These are phyloP conservation scores for Antennarius maculatus DNA, from an alignment of 2,797 vertebrate genomes.

Conservation along the genomic window DNA sequence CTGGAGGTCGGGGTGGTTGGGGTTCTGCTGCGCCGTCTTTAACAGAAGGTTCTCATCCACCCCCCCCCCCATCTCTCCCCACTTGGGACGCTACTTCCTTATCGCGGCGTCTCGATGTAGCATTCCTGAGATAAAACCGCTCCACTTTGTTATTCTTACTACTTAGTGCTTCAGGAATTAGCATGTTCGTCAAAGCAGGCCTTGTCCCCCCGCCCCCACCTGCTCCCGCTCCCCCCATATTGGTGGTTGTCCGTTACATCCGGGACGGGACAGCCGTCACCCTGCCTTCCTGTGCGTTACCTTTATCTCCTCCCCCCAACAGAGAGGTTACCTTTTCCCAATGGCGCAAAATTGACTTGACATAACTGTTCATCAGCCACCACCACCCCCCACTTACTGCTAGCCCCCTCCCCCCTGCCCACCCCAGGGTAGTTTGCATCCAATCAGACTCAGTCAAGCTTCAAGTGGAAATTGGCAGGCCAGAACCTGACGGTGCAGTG, in stretches of 20 bases:
- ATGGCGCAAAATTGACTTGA: conserved; percentile 98
- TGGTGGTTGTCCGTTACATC: conserved; percentile 68
- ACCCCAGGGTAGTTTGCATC: conserved; percentile 94
- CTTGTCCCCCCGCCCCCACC: conserved; percentile 68
- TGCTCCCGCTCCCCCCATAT: conserved; percentile 60
- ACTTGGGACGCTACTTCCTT: conserved; percentile 77
- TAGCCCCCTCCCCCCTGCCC: conserved; percentile 29
- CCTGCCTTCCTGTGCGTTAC: conserved; percentile 46
- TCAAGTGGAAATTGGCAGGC: conserved; percentile 98
- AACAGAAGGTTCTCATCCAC: neutral
- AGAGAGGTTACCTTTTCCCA: conserved; percentile 98
- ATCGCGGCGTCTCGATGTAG: conserved; percentile 77
- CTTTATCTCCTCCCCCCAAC: conserved; percentile 54
- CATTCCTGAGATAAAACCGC: conserved; percentile 82
- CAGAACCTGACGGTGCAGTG: conserved; percentile 89
- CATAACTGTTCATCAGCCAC: conserved; percentile 96
- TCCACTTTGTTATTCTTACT: conserved; percentile 81
- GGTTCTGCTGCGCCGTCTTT: too few species aligned
- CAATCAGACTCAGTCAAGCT: conserved; percentile 98
- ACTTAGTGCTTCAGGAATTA: conserved; percentile 79
- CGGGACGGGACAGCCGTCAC: conserved; percentile 36
- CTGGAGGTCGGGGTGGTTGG: too few species aligned
- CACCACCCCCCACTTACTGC: conserved; percentile 9
- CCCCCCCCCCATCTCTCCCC: conserved; percentile 48
- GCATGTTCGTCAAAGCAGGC: conserved; percentile 77